Evolutionary conservation across 1,140 invertebrate genomes (phyloP), one percentile per base, ranked within the genome.

Genomic region (Aphelinus atriplicis): DNA sequence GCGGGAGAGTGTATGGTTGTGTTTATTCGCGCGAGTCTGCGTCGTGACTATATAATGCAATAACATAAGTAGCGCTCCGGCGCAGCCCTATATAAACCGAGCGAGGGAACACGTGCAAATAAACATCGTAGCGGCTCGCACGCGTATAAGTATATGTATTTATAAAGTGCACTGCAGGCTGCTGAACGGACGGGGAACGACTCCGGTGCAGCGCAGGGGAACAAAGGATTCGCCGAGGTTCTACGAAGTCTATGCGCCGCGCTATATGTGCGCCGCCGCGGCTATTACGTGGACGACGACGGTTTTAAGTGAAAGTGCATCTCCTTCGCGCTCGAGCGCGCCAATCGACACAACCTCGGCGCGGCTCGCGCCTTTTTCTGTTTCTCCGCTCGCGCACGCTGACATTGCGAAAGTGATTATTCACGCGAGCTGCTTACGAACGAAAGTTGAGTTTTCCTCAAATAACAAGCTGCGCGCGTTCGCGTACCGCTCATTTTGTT

Each of bases 271-370:
- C 43, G 43, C n/a, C 55, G 45, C 48, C 53, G 26, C 7, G 5
- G 45, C 55, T n/a, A 56, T 67, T 67, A n/a, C 45, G 51, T 26
- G 50, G 4, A 63, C 58, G 60, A 61, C 26, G 26, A 51, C n/a
- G 7, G 47, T 53, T 55, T 65, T 26, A 3, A 74, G 64, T 68
- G 65, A 74, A 74, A 73, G 65, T 68, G 51, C 58, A 73, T 68
- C 65, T 67, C 57, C 48, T 69, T 64, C 60, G 53, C 65, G 55
- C 71, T 51, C 50, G n/a, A 60, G 48, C 46, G 51, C 64, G 63
- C 26, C 26, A 62, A 68, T 62, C 65, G 72, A 74, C 48, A 68
- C 68, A 74, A 74, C 57, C 57, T 68, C 56, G 56, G 45, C 53
- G 2, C 45, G 45, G 45, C 6, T 10, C 7, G n/a, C 51, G n/a